Base-by-base conservation (phyloP, 2,888 invertebrate species). In the Megastigmus dorsalis region DNA sequence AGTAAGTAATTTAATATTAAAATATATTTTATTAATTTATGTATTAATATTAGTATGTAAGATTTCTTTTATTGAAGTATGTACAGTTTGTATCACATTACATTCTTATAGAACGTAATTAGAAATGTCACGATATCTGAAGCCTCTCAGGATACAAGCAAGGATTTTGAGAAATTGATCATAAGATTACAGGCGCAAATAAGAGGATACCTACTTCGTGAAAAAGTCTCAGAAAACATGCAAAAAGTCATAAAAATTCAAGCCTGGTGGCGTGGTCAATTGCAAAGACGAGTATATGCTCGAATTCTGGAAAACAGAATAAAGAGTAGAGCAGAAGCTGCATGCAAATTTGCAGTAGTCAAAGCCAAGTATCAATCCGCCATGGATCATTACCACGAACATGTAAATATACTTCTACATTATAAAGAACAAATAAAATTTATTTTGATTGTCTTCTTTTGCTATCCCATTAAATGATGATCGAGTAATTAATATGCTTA, bases 181-280 rank as follows among this genome's bases (percentile, higher is more conserved):
- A 84, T 90, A 3, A 89, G 87, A 78, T 86, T 93, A 43, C 93
- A 94, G 87, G 92, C 93, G 1, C 86, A 88, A 54, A 89, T 90
- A 63, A 89, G 91, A 78, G 93, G 93, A 15, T 92, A 90, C 83
- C 84, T 93, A 38, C 84, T 90, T 3, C 90, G 93, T 55, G 89
- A 89, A 82, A 84, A 78, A 48, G 78, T 90, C n/a, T 86, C 85
- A 6, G 83, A 88, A 3, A 89, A 91, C 81, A 83, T 88, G 36
- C 78, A 84, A 0, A 88, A 84, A 80, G 84, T 91, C 50, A 82
- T 91, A 4, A 88, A 84, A 80, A 91, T 92, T 77, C 91, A 93
- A 89, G 89, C 92, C 0, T 93, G 92, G 91, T 93, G 92, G 93
- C 89, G 91, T 73, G 89, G 89, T 74, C 80, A 89, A 1, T 78